Evolutionary conservation across 1,140 invertebrate genomes (phyloP).

Genomic region (Diachasmimorpha longicaudata): DNA sequence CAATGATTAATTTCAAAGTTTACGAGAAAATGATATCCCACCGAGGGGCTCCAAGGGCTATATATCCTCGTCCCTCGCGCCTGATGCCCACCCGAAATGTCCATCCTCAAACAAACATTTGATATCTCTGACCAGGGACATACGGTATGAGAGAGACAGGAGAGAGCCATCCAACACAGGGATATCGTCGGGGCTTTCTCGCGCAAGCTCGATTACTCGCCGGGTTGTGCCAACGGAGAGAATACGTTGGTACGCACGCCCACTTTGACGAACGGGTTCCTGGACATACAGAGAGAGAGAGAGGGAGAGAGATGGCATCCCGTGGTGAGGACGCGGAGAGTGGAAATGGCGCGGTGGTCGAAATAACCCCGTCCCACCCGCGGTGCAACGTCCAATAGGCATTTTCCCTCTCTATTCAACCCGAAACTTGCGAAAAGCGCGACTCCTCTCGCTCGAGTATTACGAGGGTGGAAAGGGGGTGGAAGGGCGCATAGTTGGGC

Average conservation of each 20-base stretch:
- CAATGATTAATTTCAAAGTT: slow-evolving; percentile 3
- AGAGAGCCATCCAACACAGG: not conserved
- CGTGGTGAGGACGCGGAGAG: not conserved
- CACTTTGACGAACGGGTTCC: slow-evolving; percentile 21
- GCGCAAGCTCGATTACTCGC: slow-evolving; percentile 29
- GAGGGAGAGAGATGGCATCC: not conserved
- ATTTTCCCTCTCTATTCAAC: not conserved
- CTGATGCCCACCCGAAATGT: not conserved
- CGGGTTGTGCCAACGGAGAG: not conserved
- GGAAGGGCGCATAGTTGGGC: slow-evolving; percentile 7
- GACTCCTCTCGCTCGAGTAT: not conserved
- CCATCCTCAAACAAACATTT: slow-evolving; percentile 28
- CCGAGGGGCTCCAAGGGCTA: not conserved
- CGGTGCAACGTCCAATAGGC: slow-evolving; percentile 7
- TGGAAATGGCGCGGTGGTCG: slow-evolving; percentile 16
- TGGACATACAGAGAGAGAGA: not conserved
- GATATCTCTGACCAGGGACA: slow-evolving; percentile 28
- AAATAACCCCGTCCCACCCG: slow-evolving; percentile 4
- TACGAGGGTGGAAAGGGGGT: no score
- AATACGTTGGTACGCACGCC: slow-evolving; percentile 16
- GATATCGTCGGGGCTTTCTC: slow-evolving; percentile 19
- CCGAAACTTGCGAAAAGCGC: slow-evolving; percentile 16
- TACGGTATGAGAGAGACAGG: slow-evolving; percentile 12
- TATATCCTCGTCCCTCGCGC: not conserved
- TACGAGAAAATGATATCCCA: not conserved